Conservation (phyloP, 1,140 invertebrate genomes). For the Drosophila oshimai region DNA sequence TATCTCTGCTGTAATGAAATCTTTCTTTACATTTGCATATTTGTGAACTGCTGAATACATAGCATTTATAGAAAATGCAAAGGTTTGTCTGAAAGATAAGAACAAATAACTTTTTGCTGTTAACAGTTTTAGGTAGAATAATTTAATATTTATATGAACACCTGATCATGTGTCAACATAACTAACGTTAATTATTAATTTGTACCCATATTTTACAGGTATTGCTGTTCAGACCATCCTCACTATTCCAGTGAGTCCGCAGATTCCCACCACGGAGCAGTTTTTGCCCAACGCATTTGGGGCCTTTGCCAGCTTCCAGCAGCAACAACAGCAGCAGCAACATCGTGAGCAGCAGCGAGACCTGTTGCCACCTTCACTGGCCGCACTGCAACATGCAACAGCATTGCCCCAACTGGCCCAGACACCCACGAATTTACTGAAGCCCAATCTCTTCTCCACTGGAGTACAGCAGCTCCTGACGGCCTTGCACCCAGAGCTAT, state of each 20-base stretch:
- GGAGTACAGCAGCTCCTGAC: conserved; percentile 81
- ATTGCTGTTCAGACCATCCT: conserved; percentile 96
- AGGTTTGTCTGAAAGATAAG: too few relatives aligned
- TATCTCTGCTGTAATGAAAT: too few relatives aligned
- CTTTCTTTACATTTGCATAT: too few relatives aligned
- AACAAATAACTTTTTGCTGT: too few relatives aligned
- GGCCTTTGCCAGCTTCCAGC: conserved; percentile 69
- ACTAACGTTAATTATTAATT: neutral
- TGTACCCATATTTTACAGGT: conserved; percentile 84
- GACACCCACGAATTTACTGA: conserved; percentile 80
- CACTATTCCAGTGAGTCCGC: conserved; percentile 94
- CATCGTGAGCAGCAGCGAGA: conserved; percentile 51
- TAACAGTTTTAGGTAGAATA: too few relatives aligned
- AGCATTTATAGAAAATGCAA: too few relatives aligned
- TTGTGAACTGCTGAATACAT: too few relatives aligned
- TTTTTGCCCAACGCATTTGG: conserved; percentile 79
- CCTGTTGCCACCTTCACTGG: conserved; percentile 50
- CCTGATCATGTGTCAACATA: too few relatives aligned
- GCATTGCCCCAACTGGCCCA: conserved; percentile 71
- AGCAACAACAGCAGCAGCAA: conserved; percentile 60
- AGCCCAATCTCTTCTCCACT: conserved; percentile 78
- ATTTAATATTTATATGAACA: too few relatives aligned
- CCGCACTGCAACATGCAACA: conserved; percentile 61
- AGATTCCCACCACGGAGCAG: conserved; percentile 88
- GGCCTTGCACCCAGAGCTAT: conserved; percentile 77